These are phyloP conservation scores for Prenolepis imparis DNA, from an alignment of 2,888 invertebrate species.

Conservation along the genomic window DNA sequence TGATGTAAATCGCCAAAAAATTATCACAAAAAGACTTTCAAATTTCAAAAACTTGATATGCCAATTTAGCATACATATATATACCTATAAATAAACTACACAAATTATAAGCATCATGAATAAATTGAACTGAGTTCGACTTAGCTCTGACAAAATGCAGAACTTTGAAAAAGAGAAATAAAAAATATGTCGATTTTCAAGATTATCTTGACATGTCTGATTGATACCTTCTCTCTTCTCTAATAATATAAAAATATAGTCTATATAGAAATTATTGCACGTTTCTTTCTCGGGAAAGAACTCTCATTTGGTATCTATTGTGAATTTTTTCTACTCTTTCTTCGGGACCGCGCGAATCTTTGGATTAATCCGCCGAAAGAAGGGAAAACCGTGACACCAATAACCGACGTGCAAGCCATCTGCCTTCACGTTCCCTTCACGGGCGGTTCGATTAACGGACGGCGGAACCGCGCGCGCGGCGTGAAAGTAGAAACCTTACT, in stretches of 20 bases:
- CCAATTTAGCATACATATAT: no score
- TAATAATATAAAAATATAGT: background rate
- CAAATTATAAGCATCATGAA: no score
- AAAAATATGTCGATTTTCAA: no score
- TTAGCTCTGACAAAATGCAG: background rate
- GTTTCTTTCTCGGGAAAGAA: background rate
- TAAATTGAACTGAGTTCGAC: no score
- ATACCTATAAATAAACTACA: no score
- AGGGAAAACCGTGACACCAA: slow-evolving; percentile 6
- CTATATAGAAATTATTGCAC: background rate
- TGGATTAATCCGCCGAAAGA: slow-evolving; percentile 2
- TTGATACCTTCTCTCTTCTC: background rate
- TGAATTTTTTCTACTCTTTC: background rate
- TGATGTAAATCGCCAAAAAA: no score
- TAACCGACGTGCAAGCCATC: slow-evolving; percentile 1
- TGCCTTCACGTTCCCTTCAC: slow-evolving; percentile 40
- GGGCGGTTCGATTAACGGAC: slow-evolving; percentile 31
- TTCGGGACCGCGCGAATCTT: background rate
- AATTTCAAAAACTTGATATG: no score
- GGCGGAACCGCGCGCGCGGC: slow-evolving; percentile 15
- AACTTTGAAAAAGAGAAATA: background rate
- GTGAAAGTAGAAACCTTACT: slow-evolving; percentile 66
- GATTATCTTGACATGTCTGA: no score
- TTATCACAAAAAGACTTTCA: no score
- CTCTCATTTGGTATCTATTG: background rate